Percentiles rank a stretch among this genome's conserved stretches.
Evolutionary conservation across 2,113 vertebrate genomes (phyloP).

Genomic region (Chloroceryle aenea): DNA sequence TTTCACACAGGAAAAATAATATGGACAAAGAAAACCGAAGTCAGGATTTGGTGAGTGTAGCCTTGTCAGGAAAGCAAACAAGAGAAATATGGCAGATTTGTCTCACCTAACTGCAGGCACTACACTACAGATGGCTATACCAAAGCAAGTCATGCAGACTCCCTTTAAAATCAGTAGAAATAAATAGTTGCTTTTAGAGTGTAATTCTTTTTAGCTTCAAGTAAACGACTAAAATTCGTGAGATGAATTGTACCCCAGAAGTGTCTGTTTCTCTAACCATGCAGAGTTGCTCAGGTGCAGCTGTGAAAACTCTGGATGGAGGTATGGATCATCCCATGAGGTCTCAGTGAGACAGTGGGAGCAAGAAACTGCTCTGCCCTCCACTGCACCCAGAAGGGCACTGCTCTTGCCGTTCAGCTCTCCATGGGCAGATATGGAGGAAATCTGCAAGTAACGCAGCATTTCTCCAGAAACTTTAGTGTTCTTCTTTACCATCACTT

Average conservation of each 20-base stretch:
- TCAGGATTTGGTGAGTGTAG: not conserved
- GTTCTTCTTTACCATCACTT: not conserved
- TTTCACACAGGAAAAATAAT: not conserved
- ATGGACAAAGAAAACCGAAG: not conserved
- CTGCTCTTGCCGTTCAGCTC: not conserved
- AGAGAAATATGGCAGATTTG: not conserved
- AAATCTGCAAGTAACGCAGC: not conserved
- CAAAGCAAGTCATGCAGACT: not conserved
- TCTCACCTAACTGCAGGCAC: not conserved
- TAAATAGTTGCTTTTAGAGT: not conserved
- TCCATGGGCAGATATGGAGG: not conserved
- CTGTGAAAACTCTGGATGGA: rapidly evolving
- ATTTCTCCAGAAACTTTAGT: not conserved
- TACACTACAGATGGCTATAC: not conserved
- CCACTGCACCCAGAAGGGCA: not conserved
- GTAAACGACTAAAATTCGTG: not conserved
- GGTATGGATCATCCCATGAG: not conserved
- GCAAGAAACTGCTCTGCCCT: no score
- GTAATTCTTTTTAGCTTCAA: not conserved
- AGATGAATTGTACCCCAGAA: not conserved
- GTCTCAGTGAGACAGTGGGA: not conserved
- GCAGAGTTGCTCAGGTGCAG: not conserved
- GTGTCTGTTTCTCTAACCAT: not conserved
- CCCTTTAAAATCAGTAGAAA: not conserved
- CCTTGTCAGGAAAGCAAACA: not conserved